Percentiles rank a stretch among this genome's conserved stretches.
Conservation (phyloP, 2,888 invertebrate species). For the Reticulitermes lucifugus region DNA sequence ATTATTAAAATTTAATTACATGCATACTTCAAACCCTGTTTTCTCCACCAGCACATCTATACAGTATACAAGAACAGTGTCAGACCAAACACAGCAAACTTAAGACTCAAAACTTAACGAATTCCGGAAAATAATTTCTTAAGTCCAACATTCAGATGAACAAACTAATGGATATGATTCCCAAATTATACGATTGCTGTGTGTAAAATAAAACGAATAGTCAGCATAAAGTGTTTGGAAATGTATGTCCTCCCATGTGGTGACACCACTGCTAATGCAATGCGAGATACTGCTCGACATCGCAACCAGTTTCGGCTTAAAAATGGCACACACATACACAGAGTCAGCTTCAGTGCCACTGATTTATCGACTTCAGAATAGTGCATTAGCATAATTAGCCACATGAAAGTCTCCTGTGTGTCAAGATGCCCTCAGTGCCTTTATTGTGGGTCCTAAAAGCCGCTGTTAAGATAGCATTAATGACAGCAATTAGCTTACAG, state of each 20-base stretch:
- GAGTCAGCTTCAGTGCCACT: not conserved
- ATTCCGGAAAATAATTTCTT: too few relatives aligned
- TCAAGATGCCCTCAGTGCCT: not conserved
- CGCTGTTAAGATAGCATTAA: not conserved
- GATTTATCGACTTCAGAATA: not conserved
- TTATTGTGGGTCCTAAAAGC: not conserved
- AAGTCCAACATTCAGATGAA: too few relatives aligned
- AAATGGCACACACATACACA: not conserved
- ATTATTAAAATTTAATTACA: too few relatives aligned
- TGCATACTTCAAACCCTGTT: too few relatives aligned
- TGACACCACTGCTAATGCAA: not conserved
- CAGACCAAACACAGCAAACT: too few relatives aligned
- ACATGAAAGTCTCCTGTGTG: not conserved
- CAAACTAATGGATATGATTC: too few relatives aligned
- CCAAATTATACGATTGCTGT: too few relatives aligned
- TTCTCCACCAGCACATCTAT: too few relatives aligned
- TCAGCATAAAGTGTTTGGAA: too few relatives aligned
- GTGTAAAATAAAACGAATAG: too few relatives aligned
- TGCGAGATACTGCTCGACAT: not conserved
- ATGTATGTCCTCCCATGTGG: not conserved
- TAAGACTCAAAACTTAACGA: too few relatives aligned
- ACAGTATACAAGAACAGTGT: too few relatives aligned
- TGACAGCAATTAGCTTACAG: not conserved
- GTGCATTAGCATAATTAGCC: constrained; percentile 6
- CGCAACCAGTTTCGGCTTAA: not conserved